Evolutionary conservation across 2,113 vertebrate genomes (phyloP), one percentile per base, ranked within the genome.

Genomic region (Thinocorus orbignyianus): DNA sequence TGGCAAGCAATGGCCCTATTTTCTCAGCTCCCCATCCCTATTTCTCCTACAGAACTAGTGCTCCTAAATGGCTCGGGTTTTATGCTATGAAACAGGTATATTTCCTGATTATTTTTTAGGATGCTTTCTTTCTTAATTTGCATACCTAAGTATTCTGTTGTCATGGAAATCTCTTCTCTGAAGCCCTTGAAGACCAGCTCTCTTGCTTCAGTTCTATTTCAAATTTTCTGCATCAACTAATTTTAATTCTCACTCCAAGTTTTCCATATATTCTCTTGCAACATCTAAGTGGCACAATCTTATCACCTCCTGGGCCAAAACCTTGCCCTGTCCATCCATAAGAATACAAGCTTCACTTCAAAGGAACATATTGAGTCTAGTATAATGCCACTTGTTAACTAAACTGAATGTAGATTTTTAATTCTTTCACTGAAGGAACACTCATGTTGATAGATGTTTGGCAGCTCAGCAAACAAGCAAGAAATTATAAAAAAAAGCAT

Each of bases 101-200:
- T 97, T 97, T 97, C 83, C 92, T 93, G 88, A 97, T 95, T 97
- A 97, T 96, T 97, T 98, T 97, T 96, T 92, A 91, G 83, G 92
- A 94, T 92, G 94, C 87, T 97, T 97, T 97, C 57, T 95, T 97
- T 95, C 86, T 60, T 95, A 96, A 98, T 98, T 98, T 98, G 97
- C 98, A 97, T 98, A 97, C 95, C 88, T 97, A 97, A 97, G 97
- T 97, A 95, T 86, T 97, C 85, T 97, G 98, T 98, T 98, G 98
- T 97, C 98, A 98, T 98, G 98, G 98, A 97, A 98, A 98, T 98
- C 72, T 92, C 93, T 81, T 97, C 79, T 91, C 57, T 92, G 88
- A 96, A 98, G 94, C 95, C 90, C 94, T 97, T 97, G 92, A 97
- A 98, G 93, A 96, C 88, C 93, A 96, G 77, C 72, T 96, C 73